Conservation (phyloP, 2,113 vertebrate genomes). For the Megatriorchis doriae region DNA sequence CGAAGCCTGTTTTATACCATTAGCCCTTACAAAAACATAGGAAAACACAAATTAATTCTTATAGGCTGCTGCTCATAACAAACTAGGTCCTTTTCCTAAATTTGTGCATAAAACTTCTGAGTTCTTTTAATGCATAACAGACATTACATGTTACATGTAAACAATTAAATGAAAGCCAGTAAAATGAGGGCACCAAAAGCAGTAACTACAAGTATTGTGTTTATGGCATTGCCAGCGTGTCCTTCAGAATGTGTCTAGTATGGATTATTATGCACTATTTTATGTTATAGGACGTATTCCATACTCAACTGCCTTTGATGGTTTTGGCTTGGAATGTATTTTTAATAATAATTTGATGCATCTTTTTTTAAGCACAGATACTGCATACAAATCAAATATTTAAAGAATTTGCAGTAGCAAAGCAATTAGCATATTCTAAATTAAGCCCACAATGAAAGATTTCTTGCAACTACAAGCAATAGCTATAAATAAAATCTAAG, state of each 20-base stretch:
- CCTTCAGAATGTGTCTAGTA: not conserved
- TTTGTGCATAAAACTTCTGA: not conserved
- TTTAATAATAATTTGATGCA: not conserved
- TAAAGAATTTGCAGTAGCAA: constrained; percentile 12
- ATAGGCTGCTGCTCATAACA: not conserved
- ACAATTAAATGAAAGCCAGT: not conserved
- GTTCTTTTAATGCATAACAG: not conserved
- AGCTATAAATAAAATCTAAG: constrained; percentile 35
- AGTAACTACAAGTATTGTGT: accelerated
- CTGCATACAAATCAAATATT: constrained; percentile 5
- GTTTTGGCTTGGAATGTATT: not conserved
- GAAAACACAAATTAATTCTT: not conserved
- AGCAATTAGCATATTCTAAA: constrained; percentile 54
- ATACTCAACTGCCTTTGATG: not conserved
- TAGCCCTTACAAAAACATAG: not conserved
- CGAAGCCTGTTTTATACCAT: not conserved
- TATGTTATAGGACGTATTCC: not conserved
- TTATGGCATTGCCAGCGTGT: not conserved
- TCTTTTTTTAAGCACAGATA: not conserved
- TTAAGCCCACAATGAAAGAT: constrained; percentile 25
- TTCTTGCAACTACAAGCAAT: constrained; percentile 53
- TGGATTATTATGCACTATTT: not conserved
- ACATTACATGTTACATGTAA: not conserved
- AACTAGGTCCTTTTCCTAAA: not conserved
- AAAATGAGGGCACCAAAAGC: not conserved